Evolutionary conservation across 2,113 vertebrate genomes (phyloP).

Genomic region (Callorhinus ursinus): DNA sequence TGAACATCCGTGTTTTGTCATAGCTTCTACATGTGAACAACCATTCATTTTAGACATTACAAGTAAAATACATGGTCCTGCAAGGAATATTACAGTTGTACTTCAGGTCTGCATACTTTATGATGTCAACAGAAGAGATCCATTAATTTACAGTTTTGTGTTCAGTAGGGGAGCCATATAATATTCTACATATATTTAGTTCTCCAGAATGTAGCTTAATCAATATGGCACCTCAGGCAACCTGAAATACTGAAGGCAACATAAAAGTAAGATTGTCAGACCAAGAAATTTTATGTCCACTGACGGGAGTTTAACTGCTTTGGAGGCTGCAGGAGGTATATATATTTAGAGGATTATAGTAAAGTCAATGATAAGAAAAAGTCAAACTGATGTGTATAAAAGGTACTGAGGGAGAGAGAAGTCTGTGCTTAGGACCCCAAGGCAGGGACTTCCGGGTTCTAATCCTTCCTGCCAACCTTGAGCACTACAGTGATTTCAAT

Average conservation of each 20-base stretch:
- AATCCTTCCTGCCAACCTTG: conserved; percentile 35
- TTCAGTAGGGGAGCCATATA: conserved; percentile 70
- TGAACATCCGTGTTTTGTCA: neutral
- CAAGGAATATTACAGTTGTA: conserved; percentile 77
- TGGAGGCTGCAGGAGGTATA: conserved; percentile 57
- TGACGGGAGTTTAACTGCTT: conserved; percentile 65
- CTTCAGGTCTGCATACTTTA: conserved; percentile 74
- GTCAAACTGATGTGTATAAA: conserved; percentile 53
- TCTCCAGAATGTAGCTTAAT: conserved; percentile 82
- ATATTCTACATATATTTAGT: conserved; percentile 84
- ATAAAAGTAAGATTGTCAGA: conserved; percentile 70
- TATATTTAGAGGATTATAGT: conserved; percentile 72
- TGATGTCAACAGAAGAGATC: conserved; percentile 75
- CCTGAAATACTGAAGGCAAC: conserved; percentile 70
- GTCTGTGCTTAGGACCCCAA: conserved; percentile 2
- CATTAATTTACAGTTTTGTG: conserved; percentile 82
- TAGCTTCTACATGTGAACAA: conserved; percentile 63
- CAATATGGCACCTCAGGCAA: conserved; percentile 81
- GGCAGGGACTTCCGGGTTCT: neutral
- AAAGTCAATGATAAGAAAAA: conserved; percentile 62
- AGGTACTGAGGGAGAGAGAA: neutral
- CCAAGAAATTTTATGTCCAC: conserved; percentile 58
- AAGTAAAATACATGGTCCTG: conserved; percentile 72
- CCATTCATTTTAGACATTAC: conserved; percentile 69
- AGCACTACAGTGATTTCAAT: neutral